Percentiles rank a stretch among this genome's conserved stretches.
Conservation (phyloP, 2,113 vertebrate genomes). For the Urocynchramus pylzowi region DNA sequence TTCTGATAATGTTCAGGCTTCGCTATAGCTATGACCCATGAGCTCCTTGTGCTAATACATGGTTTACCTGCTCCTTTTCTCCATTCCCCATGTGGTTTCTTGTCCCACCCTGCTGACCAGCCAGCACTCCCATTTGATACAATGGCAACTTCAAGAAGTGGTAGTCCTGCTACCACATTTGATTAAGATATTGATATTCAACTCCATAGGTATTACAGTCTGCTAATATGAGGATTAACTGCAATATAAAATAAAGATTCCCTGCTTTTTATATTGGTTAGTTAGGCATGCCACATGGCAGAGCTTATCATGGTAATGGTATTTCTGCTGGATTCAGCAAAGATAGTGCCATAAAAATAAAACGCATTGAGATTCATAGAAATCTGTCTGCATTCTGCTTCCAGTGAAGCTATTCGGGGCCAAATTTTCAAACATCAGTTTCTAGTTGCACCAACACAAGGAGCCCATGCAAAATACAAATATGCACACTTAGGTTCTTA, state of each 20-base stretch:
- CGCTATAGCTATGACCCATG: not conserved
- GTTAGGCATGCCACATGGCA: not conserved
- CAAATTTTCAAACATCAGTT: slow-evolving; percentile 51
- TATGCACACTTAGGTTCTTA: not conserved
- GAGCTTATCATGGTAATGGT: not conserved
- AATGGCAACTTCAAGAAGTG: not conserved
- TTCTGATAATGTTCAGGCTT: not conserved
- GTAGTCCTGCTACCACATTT: not conserved
- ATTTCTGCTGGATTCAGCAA: slow-evolving; percentile 20
- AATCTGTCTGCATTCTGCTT: slow-evolving; percentile 48
- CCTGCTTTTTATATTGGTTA: not conserved
- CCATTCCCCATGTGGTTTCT: not conserved
- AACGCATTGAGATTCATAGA: slow-evolving; percentile 23
- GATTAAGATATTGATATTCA: not conserved
- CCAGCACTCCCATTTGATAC: not conserved
- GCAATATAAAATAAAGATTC: not conserved
- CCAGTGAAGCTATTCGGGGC: not conserved
- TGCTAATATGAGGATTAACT: not conserved
- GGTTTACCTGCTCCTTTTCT: not conserved
- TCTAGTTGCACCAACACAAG: slow-evolving; percentile 17
- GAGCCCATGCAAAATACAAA: slow-evolving; percentile 10
- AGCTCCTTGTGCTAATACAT: not conserved
- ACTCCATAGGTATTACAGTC: not conserved
- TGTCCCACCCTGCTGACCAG: not conserved
- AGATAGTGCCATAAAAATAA: slow-evolving; percentile 30